phyloP scores from a whole-genome alignment of 2,113 vertebrate species.

The Dicentrarchus labrax region DNA sequence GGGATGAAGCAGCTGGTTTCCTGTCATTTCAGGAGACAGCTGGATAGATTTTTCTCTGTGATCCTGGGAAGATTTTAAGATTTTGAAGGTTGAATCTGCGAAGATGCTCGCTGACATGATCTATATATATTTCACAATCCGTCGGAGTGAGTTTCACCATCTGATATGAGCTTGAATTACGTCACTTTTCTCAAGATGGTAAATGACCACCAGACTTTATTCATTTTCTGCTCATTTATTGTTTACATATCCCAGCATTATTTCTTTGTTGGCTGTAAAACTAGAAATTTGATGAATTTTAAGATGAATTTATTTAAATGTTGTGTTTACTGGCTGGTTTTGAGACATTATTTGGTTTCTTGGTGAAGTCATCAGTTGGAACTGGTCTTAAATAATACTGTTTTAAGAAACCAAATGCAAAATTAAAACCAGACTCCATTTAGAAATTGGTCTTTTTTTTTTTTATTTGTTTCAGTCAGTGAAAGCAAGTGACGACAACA shows the following conservation, averaged over 20 bases:
- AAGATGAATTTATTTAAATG: too few relatives aligned
- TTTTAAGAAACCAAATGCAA: background rate
- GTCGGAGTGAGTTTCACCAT: background rate
- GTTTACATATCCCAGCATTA: background rate
- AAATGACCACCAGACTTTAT: background rate
- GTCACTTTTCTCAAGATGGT: background rate
- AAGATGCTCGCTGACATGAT: background rate
- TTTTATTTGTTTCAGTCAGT: background rate
- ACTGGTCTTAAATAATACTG: background rate
- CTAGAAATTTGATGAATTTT: background rate
- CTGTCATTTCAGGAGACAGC: background rate
- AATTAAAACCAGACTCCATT: background rate
- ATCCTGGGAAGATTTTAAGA: constrained; percentile 5
- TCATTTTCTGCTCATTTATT: background rate
- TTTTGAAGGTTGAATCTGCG: background rate
- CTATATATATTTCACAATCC: background rate
- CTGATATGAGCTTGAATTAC: background rate
- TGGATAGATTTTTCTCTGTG: background rate
- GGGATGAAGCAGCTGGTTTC: constrained; percentile 31
- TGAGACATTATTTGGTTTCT: background rate
- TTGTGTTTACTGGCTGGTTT: background rate
- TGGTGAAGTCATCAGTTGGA: background rate
- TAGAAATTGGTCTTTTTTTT: background rate
- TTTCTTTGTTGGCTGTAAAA: background rate
- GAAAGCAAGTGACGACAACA: background rate